Percentiles rank a stretch among this genome's conserved stretches.
These are phyloP conservation scores for Xanthostigma xanthostigma DNA, from an alignment of 2,888 invertebrate genomes.

Conservation along the genomic window DNA sequence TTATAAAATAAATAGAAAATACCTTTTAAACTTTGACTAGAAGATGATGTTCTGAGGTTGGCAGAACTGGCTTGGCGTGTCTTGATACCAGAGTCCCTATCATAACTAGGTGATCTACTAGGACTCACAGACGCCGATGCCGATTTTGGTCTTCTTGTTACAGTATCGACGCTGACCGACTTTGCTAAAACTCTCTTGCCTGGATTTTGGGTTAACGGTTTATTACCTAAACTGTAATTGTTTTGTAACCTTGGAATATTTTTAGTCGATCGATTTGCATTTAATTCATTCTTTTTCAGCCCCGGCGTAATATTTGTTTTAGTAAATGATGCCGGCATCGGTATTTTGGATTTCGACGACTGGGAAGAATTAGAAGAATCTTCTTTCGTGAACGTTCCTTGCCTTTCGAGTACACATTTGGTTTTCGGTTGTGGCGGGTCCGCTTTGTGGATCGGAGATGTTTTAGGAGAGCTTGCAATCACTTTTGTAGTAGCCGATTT, in stretches of 20 bases:
- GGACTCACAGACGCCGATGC: not conserved
- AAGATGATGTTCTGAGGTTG: conserved; percentile 34
- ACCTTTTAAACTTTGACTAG: conserved; percentile 40
- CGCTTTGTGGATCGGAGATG: conserved; percentile 4
- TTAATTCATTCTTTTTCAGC: too few species aligned
- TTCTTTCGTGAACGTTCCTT: conserved; percentile 87
- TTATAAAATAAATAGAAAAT: too few species aligned
- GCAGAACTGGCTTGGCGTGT: conserved; percentile 18
- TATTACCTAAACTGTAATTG: too few species aligned
- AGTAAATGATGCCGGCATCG: conserved; percentile 1
- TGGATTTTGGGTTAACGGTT: too few species aligned
- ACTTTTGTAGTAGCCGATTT: conserved; percentile 8
- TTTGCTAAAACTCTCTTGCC: conserved; percentile 2
- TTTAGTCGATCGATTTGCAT: conserved; percentile 19
- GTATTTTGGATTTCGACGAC: conserved; percentile 12
- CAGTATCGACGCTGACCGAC: not conserved
- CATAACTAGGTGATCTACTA: conserved; percentile 26
- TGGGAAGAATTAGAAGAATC: conserved; percentile 32
- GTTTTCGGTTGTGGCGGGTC: not conserved
- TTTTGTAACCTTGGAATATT: conserved; percentile 27
- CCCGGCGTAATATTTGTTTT: conserved; percentile 9
- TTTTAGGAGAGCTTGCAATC: conserved; percentile 4
- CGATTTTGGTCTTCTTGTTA: not conserved
- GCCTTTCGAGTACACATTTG: conserved; percentile 50
- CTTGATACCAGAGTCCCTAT: conserved; percentile 19